phyloP scores from a whole-genome alignment of 2,888 invertebrate genomes.

The Antheraea yamamai region DNA sequence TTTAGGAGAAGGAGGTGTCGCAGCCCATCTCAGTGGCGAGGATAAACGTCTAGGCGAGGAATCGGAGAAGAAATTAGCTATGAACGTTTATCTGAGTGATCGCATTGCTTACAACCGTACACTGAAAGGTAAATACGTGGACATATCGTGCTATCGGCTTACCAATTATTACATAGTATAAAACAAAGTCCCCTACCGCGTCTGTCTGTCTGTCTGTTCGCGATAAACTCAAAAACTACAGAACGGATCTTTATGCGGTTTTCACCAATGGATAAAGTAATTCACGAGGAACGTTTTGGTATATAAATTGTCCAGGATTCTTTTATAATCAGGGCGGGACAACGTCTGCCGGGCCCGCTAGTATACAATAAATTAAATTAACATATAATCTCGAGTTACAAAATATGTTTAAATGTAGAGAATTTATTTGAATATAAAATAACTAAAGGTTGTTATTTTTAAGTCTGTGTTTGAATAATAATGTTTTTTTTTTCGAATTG shows the following conservation, averaged over 20 bases:
- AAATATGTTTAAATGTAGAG: background rate
- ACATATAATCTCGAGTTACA: background rate
- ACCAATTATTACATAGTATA: too few species aligned
- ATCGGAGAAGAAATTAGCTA: slow-evolving; percentile 90
- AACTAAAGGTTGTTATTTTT: background rate
- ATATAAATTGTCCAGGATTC: too few species aligned
- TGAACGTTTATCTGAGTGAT: slow-evolving; percentile 94
- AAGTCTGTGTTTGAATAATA: background rate
- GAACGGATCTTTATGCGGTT: too few species aligned
- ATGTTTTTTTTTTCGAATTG: too few species aligned
- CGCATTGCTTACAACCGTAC: slow-evolving; percentile 92
- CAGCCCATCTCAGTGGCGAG: slow-evolving; percentile 84
- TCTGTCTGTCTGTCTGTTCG: too few species aligned
- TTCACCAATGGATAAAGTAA: too few species aligned
- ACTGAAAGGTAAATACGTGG: slow-evolving; percentile 78
- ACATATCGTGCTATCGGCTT: background rate
- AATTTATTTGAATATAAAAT: background rate
- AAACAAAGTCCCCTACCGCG: too few species aligned
- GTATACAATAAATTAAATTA: background rate
- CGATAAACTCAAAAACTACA: too few species aligned
- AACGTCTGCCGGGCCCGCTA: too few species aligned
- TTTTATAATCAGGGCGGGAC: too few species aligned
- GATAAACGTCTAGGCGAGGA: slow-evolving; percentile 86
- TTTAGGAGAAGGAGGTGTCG: slow-evolving; percentile 86
- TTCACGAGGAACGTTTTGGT: too few species aligned